A percentile compares a stretch with the other conserved stretches of the same genome.
These are phyloP conservation scores for Dascyllus trimaculatus DNA, from an alignment of 2,113 vertebrate species.

Conservation along the genomic window DNA sequence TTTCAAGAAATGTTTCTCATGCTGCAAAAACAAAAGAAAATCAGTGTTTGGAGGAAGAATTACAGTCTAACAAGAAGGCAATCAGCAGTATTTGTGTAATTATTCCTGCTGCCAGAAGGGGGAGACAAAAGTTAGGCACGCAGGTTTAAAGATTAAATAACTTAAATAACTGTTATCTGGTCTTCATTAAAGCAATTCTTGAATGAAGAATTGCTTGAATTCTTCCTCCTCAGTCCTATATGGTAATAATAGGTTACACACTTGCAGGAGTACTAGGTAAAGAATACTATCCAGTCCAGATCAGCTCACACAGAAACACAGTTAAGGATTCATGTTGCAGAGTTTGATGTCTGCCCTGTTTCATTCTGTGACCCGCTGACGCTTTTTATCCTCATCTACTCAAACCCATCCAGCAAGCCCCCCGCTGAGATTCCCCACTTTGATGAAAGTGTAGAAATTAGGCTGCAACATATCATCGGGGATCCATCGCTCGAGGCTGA, in stretches of 20 bases:
- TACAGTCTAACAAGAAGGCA: too few relatives aligned
- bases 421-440: constrained; percentile 26
- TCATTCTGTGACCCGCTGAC: background rate
- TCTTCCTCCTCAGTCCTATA: background rate
- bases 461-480: constrained; percentile 32
- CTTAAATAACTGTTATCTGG: too few relatives aligned
- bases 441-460: constrained; percentile 44
- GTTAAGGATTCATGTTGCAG: background rate
- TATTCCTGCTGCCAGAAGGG: too few relatives aligned
- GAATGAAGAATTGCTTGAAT: too few relatives aligned
- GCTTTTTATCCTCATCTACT: constrained; percentile 15
- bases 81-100: too few relatives aligned
- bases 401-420: constrained; percentile 8
- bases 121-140: too few relatives aligned
- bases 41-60: too few relatives aligned
- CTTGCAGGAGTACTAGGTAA: background rate
- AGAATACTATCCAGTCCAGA: background rate
- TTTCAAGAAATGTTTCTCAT: too few relatives aligned
- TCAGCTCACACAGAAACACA: background rate
- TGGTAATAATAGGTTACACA: background rate
- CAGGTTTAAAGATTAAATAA: too few relatives aligned
- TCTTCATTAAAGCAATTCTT: too few relatives aligned
- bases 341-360: constrained; percentile 1
- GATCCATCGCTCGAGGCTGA: constrained; percentile 46
- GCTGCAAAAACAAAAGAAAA: too few relatives aligned